Evolutionary conservation across 2,888 invertebrate species (phyloP).

Genomic region (Melinopterus prodromus): DNA sequence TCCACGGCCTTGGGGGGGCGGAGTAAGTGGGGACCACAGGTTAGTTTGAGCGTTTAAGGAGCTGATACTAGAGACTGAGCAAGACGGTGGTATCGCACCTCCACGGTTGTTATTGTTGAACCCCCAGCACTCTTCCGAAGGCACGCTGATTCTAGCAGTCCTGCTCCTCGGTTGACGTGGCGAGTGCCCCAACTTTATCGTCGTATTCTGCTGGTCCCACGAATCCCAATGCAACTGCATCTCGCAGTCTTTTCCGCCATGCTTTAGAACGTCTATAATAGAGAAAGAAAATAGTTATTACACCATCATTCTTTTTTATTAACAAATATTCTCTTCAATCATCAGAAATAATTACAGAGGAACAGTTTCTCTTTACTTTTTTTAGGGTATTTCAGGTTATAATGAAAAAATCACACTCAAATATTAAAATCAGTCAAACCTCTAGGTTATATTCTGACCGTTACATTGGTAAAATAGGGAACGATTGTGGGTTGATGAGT

Average conservation of each 20-base stretch:
- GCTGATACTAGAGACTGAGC: slow-evolving; percentile 64
- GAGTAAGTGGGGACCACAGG: slow-evolving; percentile 53
- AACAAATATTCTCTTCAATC: too few species aligned
- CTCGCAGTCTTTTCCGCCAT: slow-evolving; percentile 66
- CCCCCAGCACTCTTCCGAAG: slow-evolving; percentile 66
- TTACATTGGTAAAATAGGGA: too few species aligned
- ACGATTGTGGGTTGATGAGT: too few species aligned
- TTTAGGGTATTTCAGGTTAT: too few species aligned
- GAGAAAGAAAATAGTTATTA: slow-evolving; percentile 28
- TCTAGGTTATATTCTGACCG: too few species aligned
- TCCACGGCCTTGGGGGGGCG: slow-evolving; percentile 55
- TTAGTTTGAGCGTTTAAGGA: slow-evolving; percentile 60
- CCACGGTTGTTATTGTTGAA: slow-evolving; percentile 61
- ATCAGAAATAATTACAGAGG: too few species aligned
- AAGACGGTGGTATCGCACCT: slow-evolving; percentile 62
- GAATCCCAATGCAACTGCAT: slow-evolving; percentile 92
- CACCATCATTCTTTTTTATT: too few species aligned
- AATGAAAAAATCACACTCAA: too few species aligned
- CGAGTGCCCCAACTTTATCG: slow-evolving; percentile 60
- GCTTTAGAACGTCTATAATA: slow-evolving; percentile 66
- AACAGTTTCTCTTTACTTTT: too few species aligned
- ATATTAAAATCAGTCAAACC: too few species aligned
- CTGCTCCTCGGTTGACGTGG: slow-evolving; percentile 62
- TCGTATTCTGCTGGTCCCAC: slow-evolving; percentile 74
- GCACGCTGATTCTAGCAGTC: slow-evolving; percentile 65